phyloP scores from a whole-genome alignment of 2,113 vertebrate species.

The Plecotus auritus region DNA sequence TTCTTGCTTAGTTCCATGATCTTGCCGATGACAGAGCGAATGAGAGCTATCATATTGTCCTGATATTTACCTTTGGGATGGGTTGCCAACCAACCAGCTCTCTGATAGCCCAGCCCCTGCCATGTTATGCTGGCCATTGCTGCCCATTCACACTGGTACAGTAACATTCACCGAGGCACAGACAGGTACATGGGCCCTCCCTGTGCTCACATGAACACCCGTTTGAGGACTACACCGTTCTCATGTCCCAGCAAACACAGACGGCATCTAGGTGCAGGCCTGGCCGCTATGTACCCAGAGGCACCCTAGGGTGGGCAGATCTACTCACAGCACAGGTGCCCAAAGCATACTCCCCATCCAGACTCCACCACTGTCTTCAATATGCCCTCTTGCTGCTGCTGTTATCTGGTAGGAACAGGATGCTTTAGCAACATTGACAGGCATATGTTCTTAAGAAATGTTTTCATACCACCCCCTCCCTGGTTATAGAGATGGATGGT shows the following conservation, averaged over 20 bases:
- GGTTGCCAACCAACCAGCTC: not conserved
- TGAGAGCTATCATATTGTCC: not conserved
- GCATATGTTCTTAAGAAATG: not conserved
- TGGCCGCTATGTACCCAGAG: not conserved
- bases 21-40: not conserved
- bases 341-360: fast-evolving
- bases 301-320: fast-evolving
- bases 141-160: fast-evolving
- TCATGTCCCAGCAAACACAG: not conserved
- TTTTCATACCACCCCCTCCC: not conserved
- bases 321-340: no score
- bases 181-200: not conserved
- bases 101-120: not conserved
- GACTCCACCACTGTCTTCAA: not conserved
- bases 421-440: not conserved
- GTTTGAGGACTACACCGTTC: not conserved
- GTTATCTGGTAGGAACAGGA: not conserved
- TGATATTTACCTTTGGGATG: not conserved
- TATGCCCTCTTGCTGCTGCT: fast-evolving
- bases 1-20: not conserved
- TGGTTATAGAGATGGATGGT: not conserved
- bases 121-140: fast-evolving
- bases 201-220: fast-evolving
- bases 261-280: not conserved
- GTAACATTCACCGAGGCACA: not conserved